These are phyloP conservation scores for Bostrychus sinensis DNA, from an alignment of 2,113 vertebrate species.

Conservation along the genomic window DNA sequence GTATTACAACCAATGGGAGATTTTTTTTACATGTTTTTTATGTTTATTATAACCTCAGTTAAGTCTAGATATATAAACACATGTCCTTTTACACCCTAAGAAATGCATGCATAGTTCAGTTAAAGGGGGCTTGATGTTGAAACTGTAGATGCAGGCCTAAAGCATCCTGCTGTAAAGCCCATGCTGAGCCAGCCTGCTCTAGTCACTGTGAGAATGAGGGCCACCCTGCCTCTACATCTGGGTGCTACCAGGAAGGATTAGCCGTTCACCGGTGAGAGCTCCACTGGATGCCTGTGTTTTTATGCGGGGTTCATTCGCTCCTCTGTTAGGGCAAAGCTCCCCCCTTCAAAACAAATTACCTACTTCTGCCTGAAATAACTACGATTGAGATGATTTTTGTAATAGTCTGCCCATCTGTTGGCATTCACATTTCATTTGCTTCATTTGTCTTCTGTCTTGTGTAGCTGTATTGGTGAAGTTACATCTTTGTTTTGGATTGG, in stretches of 20 bases:
- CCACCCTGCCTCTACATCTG: constrained; percentile 43
- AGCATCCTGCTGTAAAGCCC: constrained; percentile 36
- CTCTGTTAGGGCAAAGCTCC: constrained; percentile 33
- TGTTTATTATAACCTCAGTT: constrained; percentile 46
- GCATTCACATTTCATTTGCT: constrained; percentile 7
- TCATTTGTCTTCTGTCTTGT: constrained; percentile 10
- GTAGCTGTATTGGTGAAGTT: neutral
- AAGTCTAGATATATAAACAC: constrained; percentile 26
- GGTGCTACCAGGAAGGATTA: constrained; percentile 60
- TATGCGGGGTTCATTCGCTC: constrained; percentile 46
- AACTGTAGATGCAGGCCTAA: constrained; percentile 2
- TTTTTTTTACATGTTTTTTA: constrained; percentile 43
- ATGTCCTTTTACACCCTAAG: constrained; percentile 21
- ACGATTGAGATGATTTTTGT: constrained; percentile 14
- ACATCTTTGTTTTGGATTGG: neutral
- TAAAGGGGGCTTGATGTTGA: constrained; percentile 1
- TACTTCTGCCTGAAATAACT: too few species aligned
- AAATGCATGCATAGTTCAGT: neutral
- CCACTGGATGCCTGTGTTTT: constrained; percentile 57
- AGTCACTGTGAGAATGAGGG: constrained; percentile 32
- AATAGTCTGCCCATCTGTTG: constrained; percentile 36
- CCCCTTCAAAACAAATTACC: constrained; percentile 22
- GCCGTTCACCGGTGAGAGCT: constrained; percentile 39
- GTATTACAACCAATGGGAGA: constrained; percentile 46
- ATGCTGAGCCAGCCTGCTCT: constrained; percentile 17